Percentiles rank a stretch among this genome's conserved stretches.
These are phyloP conservation scores for Thunnus thynnus DNA, from an alignment of 2,113 vertebrate species.

Conservation along the genomic window DNA sequence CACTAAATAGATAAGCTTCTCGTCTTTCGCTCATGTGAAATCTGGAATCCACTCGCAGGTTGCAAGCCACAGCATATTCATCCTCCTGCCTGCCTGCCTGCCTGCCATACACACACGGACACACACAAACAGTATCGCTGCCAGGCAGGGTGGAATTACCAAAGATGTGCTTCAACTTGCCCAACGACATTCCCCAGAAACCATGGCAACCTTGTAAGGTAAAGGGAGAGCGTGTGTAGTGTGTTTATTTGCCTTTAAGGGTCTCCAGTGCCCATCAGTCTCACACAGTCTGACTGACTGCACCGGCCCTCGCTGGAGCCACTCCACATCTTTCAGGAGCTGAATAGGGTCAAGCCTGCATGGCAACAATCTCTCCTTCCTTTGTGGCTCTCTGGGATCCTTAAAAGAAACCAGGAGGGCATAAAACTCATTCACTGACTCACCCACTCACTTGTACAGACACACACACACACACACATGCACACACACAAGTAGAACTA, in stretches of 20 bases:
- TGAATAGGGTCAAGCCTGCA: constrained; percentile 83
- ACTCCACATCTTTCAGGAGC: constrained; percentile 77
- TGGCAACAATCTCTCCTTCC: constrained; percentile 81
- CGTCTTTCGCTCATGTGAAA: constrained; percentile 44
- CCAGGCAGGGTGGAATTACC: constrained; percentile 78
- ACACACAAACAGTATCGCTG: constrained; percentile 57
- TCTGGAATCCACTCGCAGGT: constrained; percentile 56
- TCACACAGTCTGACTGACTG: constrained; percentile 60
- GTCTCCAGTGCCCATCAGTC: constrained; percentile 78
- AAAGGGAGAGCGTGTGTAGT: constrained; percentile 63
- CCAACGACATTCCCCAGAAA: constrained; percentile 81
- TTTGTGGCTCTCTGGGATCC: constrained; percentile 71
- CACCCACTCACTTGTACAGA: constrained; percentile 55
- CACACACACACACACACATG: constrained; percentile 30
- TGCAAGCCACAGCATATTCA: constrained; percentile 73
- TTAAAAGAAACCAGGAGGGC: constrained; percentile 82
- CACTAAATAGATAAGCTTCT: constrained; percentile 55
- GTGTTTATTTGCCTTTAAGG: constrained; percentile 77
- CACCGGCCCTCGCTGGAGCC: constrained; percentile 58
- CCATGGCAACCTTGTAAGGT: constrained; percentile 79
- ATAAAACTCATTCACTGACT: constrained; percentile 79
- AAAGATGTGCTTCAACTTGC: constrained; percentile 80
- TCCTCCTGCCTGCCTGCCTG: constrained; percentile 32
- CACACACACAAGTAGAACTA: constrained; percentile 13
- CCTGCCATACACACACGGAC: constrained; percentile 35